Conservation (phyloP, 2,888 invertebrate species). For the Drosophila paracracens region DNA sequence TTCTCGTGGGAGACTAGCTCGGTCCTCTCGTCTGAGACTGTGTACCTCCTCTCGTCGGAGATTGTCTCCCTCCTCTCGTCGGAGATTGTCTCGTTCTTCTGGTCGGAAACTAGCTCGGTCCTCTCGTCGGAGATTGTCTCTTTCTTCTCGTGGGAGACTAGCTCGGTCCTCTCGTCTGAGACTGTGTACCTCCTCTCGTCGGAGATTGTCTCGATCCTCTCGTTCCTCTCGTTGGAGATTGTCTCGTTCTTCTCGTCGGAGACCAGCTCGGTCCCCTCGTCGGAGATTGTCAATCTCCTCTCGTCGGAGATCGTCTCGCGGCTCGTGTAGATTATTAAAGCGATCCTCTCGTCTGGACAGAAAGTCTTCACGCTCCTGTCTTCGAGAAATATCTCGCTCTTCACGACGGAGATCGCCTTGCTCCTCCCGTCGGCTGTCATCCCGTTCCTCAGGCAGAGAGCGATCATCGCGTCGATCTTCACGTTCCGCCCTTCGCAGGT, state of each 20-base stretch:
- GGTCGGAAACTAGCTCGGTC: not conserved
- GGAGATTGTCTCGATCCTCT: not conserved
- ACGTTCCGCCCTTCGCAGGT: not conserved
- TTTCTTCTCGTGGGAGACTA: not conserved
- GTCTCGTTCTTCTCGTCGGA: not conserved
- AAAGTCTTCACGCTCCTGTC: slow-evolving; percentile 5
- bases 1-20: not conserved
- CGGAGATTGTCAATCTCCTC: not conserved
- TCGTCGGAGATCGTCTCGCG: not conserved
- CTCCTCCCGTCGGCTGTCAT: not conserved
- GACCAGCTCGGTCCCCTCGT: not conserved
- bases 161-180: not conserved
- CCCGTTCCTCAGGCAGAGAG: not conserved
- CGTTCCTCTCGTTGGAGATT: not conserved
- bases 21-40: not conserved
- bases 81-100: not conserved
- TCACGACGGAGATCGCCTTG: not conserved
- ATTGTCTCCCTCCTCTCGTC: not conserved
- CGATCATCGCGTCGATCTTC: not conserved
- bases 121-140: not conserved
- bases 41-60: not conserved
- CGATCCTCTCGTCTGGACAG: not conserved
- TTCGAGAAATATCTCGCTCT: slow-evolving; percentile 3
- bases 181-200: not conserved
- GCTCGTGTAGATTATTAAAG: not conserved